Evolutionary conservation across 2,797 vertebrate species (phyloP).

Genomic region (Sus cebifrons): DNA sequence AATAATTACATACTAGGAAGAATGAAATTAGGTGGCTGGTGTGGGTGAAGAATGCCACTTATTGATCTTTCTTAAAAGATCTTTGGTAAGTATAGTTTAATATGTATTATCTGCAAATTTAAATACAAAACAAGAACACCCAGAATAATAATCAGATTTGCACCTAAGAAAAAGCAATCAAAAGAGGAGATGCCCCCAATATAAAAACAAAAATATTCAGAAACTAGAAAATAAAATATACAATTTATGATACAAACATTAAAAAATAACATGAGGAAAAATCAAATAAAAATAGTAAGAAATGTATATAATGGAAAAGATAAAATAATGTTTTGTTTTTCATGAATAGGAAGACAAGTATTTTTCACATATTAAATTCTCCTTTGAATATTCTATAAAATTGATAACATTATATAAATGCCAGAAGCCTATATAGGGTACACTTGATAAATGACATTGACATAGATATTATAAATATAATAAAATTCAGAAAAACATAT

Average conservation of each 20-base stretch:
- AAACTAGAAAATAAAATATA: neutral
- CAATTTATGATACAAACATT: neutral
- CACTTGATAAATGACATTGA: neutral
- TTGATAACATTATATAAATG: neutral
- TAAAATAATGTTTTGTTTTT: neutral
- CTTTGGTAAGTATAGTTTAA: neutral
- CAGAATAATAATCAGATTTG: neutral
- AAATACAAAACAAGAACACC: neutral
- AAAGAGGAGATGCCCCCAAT: neutral
- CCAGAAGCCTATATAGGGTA: neutral
- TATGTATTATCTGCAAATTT: neutral
- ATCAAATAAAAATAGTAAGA: neutral
- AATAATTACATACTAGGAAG: neutral
- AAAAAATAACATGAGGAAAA: neutral
- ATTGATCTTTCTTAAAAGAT: neutral
- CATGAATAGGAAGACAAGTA: neutral
- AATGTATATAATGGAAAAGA: neutral
- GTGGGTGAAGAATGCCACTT: neutral
- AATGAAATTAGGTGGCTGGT: neutral
- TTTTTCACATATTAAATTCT: neutral
- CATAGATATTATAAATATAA: neutral
- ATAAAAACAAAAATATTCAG: neutral
- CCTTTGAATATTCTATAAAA: neutral
- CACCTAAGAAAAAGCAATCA: neutral
- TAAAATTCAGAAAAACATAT: neutral